A percentile compares a stretch with the other conserved stretches of the same genome.
Evolutionary conservation across 2,113 vertebrate genomes (phyloP).

Genomic region (Lontra canadensis): DNA sequence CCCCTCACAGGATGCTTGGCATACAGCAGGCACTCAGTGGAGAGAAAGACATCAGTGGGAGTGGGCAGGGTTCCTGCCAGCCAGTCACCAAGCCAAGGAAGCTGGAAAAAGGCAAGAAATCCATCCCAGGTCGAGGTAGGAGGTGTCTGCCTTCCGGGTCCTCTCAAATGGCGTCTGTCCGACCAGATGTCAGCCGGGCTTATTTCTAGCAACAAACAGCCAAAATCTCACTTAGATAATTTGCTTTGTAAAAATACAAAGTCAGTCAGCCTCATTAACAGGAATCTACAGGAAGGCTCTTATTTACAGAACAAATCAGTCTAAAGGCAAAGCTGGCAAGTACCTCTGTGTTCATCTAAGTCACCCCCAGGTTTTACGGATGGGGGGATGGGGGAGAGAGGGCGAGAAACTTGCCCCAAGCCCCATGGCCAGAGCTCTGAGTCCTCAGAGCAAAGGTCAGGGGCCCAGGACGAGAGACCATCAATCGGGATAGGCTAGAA

Average conservation of each 20-base stretch:
- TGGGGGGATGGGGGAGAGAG: background rate
- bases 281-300: background rate
- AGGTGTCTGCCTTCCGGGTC: background rate
- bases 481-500: background rate
- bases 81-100: background rate
- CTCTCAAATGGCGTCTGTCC: background rate
- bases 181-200: background rate
- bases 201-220: background rate
- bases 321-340: background rate
- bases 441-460: background rate
- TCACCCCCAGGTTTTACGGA: background rate
- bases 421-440: background rate
- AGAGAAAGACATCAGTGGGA: background rate
- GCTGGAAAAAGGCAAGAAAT: background rate
- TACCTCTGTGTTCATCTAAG: background rate
- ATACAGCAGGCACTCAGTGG: background rate
- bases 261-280: background rate
- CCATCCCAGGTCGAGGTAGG: background rate
- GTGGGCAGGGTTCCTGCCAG: background rate
- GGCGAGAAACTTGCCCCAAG: background rate
- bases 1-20: background rate
- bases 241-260: conserved; percentile 44
- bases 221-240: background rate
- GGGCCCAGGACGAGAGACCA: accelerated
- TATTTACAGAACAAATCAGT: background rate